Evolutionary conservation across 2,888 invertebrate genomes (phyloP), one percentile per base, ranked within the genome.

Genomic region (Mamestra brassicae): DNA sequence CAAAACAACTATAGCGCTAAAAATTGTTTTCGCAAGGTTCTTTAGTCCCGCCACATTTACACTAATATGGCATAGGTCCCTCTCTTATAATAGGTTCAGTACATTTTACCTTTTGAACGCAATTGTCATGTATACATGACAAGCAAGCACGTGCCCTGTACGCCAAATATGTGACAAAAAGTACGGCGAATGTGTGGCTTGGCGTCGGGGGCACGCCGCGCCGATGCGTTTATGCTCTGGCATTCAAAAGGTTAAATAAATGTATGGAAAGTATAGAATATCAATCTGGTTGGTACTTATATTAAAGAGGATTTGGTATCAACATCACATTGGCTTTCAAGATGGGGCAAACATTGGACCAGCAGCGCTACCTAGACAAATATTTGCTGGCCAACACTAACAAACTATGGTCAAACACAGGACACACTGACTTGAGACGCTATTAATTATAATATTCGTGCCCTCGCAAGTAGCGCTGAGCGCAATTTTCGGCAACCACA

Each of bases 231-330:
- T 26, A 26, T 26, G 26, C 26, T 26, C 26, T 26, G 26, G 26
- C 26, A 1, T 26, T 26, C 26, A 26, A 26, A 26, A 26, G 26
- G 26, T 79, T 34, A 11, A 42, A 79, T 79, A 71, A 71, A 47
- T 34, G 11, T 47, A 17, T 73, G 36, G 61, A 61, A 61, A 62
- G 36, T 65, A 45, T 11, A 65, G 26, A 62, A 36, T 78, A 63
- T 66, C 47, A 71, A 66, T 45, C 10, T 54, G 69, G 17, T 61
- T 64, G 34, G 57, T 60, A 65, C 71, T 71, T 70, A 78, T 54
- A 66, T 61, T 71, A 78, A 36, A 69, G 42, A 62, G 71, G 52
- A 66, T 66, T 83, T 74, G 58, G 80, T 83, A 73, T 70, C n/a
- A 79, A 8, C 52, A 68, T 79, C 60, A 84, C 80, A 73, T 47